Evolutionary conservation across 1,140 invertebrate species (phyloP).

Genomic region (Vanessa tameamea): DNA sequence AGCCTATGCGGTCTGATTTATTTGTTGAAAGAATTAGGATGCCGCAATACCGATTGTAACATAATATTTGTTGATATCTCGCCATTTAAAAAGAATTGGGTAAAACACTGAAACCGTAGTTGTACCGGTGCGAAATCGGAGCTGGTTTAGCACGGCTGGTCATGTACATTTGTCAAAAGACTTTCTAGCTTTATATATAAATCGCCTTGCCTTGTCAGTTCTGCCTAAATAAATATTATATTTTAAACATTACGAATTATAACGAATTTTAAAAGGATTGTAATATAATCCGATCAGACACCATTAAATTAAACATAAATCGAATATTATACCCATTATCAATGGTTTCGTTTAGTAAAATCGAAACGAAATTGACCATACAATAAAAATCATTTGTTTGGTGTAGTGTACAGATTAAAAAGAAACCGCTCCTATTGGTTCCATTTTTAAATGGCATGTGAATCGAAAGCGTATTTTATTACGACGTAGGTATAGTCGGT

Average conservation of each 20-base stretch:
- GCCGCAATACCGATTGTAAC: too few relatives aligned
- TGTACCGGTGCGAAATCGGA: too few relatives aligned
- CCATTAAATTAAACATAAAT: conserved; percentile 16
- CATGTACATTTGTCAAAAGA: too few relatives aligned
- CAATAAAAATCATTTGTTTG: conserved; percentile 13
- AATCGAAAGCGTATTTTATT: conserved; percentile 19
- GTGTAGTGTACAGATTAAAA: not conserved
- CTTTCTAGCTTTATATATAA: not conserved
- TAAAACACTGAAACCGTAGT: too few relatives aligned
- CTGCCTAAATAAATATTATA: not conserved
- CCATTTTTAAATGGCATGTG: not conserved
- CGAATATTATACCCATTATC: conserved; percentile 7
- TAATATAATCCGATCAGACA: conserved; percentile 6
- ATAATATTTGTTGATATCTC: too few relatives aligned
- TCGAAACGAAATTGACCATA: not conserved
- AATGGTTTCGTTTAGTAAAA: conserved; percentile 3
- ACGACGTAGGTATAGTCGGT: not conserved
- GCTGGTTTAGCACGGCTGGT: too few relatives aligned
- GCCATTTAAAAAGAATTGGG: too few relatives aligned
- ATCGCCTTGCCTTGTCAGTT: not conserved
- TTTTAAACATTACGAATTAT: not conserved
- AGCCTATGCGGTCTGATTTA: too few relatives aligned
- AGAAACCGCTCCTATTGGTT: conserved; percentile 2
- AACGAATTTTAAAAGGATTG: not conserved
- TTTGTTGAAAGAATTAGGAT: too few relatives aligned